A percentile compares a stretch with the other conserved stretches of the same genome.
Conservation (phyloP, 2,888 invertebrate genomes). For the Megamerina dolium region DNA sequence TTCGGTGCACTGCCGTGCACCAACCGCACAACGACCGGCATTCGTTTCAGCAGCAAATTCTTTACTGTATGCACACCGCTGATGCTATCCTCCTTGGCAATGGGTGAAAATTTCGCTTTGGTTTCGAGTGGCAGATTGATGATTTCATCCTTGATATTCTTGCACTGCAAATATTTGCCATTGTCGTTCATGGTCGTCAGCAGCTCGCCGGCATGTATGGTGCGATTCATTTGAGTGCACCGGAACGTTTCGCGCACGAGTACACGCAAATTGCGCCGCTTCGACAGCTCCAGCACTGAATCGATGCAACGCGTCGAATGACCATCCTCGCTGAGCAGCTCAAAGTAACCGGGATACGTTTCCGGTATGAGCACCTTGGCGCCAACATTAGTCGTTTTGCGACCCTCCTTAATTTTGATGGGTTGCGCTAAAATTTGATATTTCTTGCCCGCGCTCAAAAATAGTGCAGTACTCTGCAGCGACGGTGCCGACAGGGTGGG, state of each 20-base stretch:
- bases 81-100: conserved; percentile 89
- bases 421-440: conserved; percentile 83
- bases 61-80: conserved; percentile 90
- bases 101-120: conserved; percentile 84
- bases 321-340: conserved; percentile 90
- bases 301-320: conserved; percentile 84
- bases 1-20: conserved; percentile 86
- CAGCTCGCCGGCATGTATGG: conserved; percentile 76
- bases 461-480: conserved; percentile 76
- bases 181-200: conserved; percentile 69
- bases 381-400: conserved; percentile 68
- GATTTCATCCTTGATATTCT: conserved; percentile 77
- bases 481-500: conserved; percentile 82
- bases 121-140: conserved; percentile 79
- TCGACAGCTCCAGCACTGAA: conserved; percentile 75
- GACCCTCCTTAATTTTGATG: conserved; percentile 84
- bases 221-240: conserved; percentile 51
- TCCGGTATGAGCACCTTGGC: conserved; percentile 86
- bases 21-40: conserved; percentile 87
- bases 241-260: conserved; percentile 50
- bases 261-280: conserved; percentile 55
- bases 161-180: conserved; percentile 79
- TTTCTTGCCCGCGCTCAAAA: conserved; percentile 78
- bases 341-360: conserved; percentile 87
- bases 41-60: conserved; percentile 79